A percentile compares a stretch with the other conserved stretches of the same genome.
phyloP scores from a whole-genome alignment of 2,888 invertebrate genomes.

The Gnatocerus cornutus region DNA sequence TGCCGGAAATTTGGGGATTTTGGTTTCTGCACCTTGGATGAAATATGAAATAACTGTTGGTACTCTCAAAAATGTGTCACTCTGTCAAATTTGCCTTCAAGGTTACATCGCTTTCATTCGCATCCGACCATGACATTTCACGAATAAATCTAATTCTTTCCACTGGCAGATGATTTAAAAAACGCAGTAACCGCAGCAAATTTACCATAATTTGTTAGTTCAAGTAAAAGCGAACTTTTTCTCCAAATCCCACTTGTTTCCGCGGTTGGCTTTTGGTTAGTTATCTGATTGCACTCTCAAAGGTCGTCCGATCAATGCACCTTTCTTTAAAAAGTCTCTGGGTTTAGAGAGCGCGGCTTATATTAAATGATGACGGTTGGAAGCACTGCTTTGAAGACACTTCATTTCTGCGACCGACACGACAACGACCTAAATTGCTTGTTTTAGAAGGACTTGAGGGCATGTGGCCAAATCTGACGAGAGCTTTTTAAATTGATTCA shows the following conservation, averaged over 20 bases:
- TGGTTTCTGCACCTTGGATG: background rate
- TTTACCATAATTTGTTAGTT: slow-evolving; percentile 9
- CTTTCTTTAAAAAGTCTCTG: background rate
- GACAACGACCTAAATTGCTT: slow-evolving; percentile 27
- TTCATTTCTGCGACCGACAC: slow-evolving; percentile 42
- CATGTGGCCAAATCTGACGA: background rate
- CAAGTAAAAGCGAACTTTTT: background rate
- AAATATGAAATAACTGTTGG: no score
- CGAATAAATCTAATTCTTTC: slow-evolving; percentile 23
- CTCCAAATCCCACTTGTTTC: no score
- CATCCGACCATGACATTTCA: slow-evolving; percentile 23
- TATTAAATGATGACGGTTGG: slow-evolving; percentile 33
- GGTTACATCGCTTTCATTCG: no score
- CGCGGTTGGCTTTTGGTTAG: no score
- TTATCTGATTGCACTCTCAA: slow-evolving; percentile 6
- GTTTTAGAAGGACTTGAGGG: slow-evolving; percentile 7
- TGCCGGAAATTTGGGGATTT: background rate
- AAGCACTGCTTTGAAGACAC: slow-evolving; percentile 33
- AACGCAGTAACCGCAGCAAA: background rate
- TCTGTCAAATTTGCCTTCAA: no score
- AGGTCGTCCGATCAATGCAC: slow-evolving; percentile 6
- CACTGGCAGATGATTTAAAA: background rate
- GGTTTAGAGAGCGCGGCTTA: slow-evolving; percentile 16
- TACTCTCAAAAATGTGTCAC: no score
- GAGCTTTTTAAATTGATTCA: slow-evolving; percentile 13